Percentiles rank a stretch among this genome's conserved stretches.
phyloP scores from a whole-genome alignment of 2,797 vertebrate genomes.

The Sparus aurata region DNA sequence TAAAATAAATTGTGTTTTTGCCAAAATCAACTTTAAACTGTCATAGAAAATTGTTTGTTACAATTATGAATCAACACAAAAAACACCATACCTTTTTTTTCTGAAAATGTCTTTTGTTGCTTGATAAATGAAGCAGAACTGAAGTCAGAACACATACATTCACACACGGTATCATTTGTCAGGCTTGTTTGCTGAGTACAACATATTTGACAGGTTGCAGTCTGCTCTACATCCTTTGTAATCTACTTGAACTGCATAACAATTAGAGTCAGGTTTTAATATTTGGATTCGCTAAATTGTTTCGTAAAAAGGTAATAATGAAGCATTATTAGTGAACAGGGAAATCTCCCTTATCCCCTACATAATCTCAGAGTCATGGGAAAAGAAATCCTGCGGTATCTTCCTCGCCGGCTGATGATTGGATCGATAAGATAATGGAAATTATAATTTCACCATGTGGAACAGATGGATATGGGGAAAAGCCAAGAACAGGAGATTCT shows the following conservation, averaged over 20 bases:
- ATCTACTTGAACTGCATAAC: constrained; percentile 23
- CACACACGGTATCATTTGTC: background rate
- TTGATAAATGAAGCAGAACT: background rate
- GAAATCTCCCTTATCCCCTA: constrained; percentile 37
- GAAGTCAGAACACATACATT: background rate
- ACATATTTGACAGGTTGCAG: background rate
- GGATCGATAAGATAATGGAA: constrained; percentile 58
- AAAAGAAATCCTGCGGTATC: constrained; percentile 2
- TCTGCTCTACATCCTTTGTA: background rate
- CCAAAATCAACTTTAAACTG: too few species aligned
- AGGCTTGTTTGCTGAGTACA: background rate
- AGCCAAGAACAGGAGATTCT: constrained; percentile 42
- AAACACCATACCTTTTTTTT: background rate
- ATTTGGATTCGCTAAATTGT: constrained; percentile 34
- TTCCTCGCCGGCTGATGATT: constrained; percentile 40
- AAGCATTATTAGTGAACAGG: constrained; percentile 28
- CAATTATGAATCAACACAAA: background rate
- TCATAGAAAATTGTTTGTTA: background rate
- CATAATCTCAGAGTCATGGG: constrained; percentile 26
- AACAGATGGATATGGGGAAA: constrained; percentile 54
- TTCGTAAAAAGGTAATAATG: constrained; percentile 47
- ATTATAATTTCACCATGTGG: constrained; percentile 43
- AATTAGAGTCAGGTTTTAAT: constrained; percentile 27
- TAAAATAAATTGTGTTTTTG: background rate
- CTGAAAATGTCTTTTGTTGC: background rate